Conservation (phyloP, 2,113 vertebrate species). For the Pogonocichla stellata region DNA sequence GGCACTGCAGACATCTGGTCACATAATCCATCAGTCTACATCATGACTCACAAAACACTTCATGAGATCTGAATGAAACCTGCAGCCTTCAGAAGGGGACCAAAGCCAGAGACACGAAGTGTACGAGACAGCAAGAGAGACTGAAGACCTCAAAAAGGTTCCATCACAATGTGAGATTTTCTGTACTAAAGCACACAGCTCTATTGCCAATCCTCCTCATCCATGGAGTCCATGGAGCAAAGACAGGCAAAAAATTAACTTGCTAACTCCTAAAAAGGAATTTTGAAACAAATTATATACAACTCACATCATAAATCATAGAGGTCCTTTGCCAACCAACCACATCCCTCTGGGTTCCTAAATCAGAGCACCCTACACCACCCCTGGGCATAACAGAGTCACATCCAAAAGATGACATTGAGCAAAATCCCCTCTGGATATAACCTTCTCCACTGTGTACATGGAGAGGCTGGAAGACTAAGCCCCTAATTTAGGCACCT, state of each 20-base stretch:
- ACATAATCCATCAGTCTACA: not conserved
- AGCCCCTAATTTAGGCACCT: not conserved
- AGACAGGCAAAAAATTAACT: not conserved
- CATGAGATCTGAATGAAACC: not conserved
- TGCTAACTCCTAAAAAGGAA: not conserved
- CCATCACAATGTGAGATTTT: not conserved
- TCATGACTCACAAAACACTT: not conserved
- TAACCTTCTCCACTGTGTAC: not conserved
- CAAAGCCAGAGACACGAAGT: not conserved
- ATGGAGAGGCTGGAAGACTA: not conserved
- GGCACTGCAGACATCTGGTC: not conserved
- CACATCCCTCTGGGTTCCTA: not conserved
- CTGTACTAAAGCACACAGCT: not conserved
- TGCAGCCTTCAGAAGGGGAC: not conserved
- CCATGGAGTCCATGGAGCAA: not conserved
- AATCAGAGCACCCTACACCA: not conserved
- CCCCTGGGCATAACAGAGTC: not conserved
- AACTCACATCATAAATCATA: not conserved
- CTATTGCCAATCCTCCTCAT: not conserved
- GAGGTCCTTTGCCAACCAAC: not conserved
- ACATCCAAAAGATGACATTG: not conserved
- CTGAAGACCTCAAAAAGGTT: not conserved
- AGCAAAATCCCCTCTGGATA: not conserved
- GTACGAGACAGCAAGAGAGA: fast-evolving
- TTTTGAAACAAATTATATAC: not conserved